Base-by-base conservation (phyloP, 2,797 vertebrate genomes). In the Hippocampus kuda region DNA sequence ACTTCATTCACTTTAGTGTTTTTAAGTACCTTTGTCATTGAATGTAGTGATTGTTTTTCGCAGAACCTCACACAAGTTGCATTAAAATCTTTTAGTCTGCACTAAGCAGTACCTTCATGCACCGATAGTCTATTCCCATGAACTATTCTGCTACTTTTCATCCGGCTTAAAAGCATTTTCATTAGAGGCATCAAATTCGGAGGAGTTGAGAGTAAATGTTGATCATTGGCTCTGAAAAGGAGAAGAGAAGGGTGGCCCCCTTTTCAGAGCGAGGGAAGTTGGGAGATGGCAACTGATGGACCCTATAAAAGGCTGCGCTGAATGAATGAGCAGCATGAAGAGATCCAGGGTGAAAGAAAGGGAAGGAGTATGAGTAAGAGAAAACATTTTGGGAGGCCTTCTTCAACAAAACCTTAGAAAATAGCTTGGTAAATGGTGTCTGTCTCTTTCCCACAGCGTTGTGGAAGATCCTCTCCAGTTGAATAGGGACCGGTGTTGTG, bases 191-290 rank as follows among this genome's bases (percentile, higher is more conserved):
- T 63, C 67, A 68, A 26, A 77, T 13, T 49, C 13, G 26, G 26
- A 62, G 69, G 62, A 71, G 34, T 61, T 18, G 18, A 61, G 59
- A 34, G 73, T 65, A 81, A 80, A 81, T 73, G 68, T 71, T 73
- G 72, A 70, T 83, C 70, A 79, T 71, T 72, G 76, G 77, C 73
- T 24, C 68, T 78, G 75, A 80, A 83, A 84, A 76, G 74, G 59
- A 38, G 63, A 61, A 70, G 42, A 70, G 70, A 69, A 76, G 24
- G 62, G 69, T 68, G 74, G 80, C 73, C 85, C 60, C 71, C 79
- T 51, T 79, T 83, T 80, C 73, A 83, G 44, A 48, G 15, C n/a
- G 54, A 53, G 56, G 48, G 27, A 60, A 60, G 16, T 18, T 60
- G 49, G 27, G 24, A 68, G 70, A 62, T 68, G 68, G n/a, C 53